These are phyloP conservation scores for Phaenicophaeus curvirostris DNA, from an alignment of 2,797 vertebrate genomes.

Conservation along the genomic window DNA sequence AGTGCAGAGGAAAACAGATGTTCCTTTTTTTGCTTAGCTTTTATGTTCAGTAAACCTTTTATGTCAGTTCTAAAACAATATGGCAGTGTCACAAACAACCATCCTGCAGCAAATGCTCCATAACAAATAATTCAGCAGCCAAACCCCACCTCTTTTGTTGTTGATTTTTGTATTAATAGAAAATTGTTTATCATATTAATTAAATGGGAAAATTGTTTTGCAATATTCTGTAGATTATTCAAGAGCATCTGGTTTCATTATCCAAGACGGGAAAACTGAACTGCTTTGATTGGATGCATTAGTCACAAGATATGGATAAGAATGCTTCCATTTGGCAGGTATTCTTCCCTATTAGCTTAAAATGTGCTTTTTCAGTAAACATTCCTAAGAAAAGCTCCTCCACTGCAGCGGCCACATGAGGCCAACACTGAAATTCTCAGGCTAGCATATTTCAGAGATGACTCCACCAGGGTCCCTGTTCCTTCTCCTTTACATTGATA, in stretches of 20 bases:
- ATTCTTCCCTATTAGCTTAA: background rate
- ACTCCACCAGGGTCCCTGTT: background rate
- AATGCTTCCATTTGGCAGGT: slow-evolving; percentile 40
- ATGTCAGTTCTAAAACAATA: background rate
- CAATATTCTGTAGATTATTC: slow-evolving; percentile 27
- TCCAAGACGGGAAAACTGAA: background rate
- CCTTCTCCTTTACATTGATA: background rate
- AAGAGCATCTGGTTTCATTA: slow-evolving; percentile 57
- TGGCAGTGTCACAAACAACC: background rate
- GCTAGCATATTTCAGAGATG: background rate
- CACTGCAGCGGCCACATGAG: background rate
- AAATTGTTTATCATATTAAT: slow-evolving; percentile 42
- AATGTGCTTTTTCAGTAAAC: slow-evolving; percentile 30
- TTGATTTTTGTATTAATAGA: background rate
- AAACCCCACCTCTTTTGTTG: background rate
- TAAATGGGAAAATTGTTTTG: slow-evolving; percentile 43
- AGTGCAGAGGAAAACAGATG: background rate
- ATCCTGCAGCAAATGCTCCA: background rate
- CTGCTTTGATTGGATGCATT: slow-evolving; percentile 1
- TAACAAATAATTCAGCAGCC: background rate
- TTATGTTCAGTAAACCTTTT: background rate
- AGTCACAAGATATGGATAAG: slow-evolving; percentile 24
- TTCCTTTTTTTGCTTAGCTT: background rate
- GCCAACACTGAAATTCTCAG: background rate
- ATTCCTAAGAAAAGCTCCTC: background rate